Evolutionary conservation across 1,140 invertebrate genomes (phyloP).

Genomic region (Scaptomyza hsui): DNA sequence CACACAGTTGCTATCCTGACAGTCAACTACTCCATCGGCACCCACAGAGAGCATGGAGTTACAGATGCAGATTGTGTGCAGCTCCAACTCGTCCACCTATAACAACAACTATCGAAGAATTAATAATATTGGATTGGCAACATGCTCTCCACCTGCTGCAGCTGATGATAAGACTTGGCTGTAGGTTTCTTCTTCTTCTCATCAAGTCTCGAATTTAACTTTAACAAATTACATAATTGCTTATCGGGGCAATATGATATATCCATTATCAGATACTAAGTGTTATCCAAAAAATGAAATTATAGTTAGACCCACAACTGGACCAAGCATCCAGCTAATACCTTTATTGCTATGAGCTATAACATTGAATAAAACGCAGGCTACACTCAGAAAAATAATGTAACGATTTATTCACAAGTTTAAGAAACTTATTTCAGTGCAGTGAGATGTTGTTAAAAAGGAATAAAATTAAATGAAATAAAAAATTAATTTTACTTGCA

Average conservation of each 20-base stretch:
- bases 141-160: constrained; percentile 17
- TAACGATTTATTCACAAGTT: too few species aligned
- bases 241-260: constrained; percentile 2
- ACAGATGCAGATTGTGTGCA: constrained; percentile 54
- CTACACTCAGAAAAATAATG: not conserved
- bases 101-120: constrained; percentile 68
- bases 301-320: constrained; percentile 5
- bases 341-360: constrained; percentile 6
- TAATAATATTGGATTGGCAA: constrained; percentile 30
- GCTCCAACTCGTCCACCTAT: constrained; percentile 45
- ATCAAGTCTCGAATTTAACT: constrained; percentile 69
- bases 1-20: constrained; percentile 68
- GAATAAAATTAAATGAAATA: too few species aligned
- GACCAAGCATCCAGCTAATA: not conserved
- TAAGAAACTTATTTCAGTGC: too few species aligned
- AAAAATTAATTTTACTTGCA: too few species aligned
- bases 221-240: constrained; percentile 3
- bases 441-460: too few species aligned
- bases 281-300: constrained; percentile 1
- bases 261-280: not conserved
- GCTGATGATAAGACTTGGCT: constrained; percentile 77
- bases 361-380: not conserved
- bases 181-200: constrained; percentile 36
- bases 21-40: constrained; percentile 19
- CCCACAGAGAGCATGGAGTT: constrained; percentile 27